Evolutionary conservation across 2,797 vertebrate genomes (phyloP).

Genomic region (Enteromius argenteus): DNA sequence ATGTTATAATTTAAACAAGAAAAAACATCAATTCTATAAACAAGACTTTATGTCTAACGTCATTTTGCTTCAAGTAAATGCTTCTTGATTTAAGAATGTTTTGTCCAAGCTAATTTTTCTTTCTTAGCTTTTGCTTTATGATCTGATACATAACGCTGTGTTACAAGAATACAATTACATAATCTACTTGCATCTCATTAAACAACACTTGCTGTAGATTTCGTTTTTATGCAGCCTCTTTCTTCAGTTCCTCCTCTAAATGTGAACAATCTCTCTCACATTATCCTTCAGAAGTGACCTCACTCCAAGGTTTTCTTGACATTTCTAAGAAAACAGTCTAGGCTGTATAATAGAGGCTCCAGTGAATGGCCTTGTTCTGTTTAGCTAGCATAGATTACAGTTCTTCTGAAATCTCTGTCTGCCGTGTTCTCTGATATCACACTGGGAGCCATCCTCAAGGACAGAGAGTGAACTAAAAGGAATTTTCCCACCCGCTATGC

Average conservation of each 20-base stretch:
- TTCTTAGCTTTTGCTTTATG: background rate
- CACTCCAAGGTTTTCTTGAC: constrained; percentile 56
- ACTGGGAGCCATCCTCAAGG: constrained; percentile 51
- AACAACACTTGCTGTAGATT: background rate
- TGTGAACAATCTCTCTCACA: constrained; percentile 32
- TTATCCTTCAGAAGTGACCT: constrained; percentile 44
- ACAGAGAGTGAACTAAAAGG: constrained; percentile 45
- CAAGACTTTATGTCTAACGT: background rate
- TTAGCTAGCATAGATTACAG: constrained; percentile 47
- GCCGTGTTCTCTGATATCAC: constrained; percentile 46
- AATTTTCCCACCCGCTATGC: constrained; percentile 57
- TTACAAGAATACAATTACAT: constrained; percentile 9
- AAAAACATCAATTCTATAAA: background rate
- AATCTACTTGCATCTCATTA: background rate
- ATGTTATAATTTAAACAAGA: background rate
- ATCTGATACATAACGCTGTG: background rate
- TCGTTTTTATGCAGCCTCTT: background rate
- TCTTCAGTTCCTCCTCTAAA: background rate
- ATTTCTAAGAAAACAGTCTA: constrained; percentile 58
- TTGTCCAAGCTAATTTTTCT: background rate
- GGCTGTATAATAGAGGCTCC: constrained; percentile 22
- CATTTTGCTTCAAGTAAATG: background rate
- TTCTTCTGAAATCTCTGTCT: constrained; percentile 35
- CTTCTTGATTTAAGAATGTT: background rate
- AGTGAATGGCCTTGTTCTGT: constrained; percentile 24